Percentiles rank a stretch among this genome's conserved stretches.
Evolutionary conservation across 2,888 invertebrate genomes (phyloP).

Genomic region (Caenorhabditis sp.): DNA sequence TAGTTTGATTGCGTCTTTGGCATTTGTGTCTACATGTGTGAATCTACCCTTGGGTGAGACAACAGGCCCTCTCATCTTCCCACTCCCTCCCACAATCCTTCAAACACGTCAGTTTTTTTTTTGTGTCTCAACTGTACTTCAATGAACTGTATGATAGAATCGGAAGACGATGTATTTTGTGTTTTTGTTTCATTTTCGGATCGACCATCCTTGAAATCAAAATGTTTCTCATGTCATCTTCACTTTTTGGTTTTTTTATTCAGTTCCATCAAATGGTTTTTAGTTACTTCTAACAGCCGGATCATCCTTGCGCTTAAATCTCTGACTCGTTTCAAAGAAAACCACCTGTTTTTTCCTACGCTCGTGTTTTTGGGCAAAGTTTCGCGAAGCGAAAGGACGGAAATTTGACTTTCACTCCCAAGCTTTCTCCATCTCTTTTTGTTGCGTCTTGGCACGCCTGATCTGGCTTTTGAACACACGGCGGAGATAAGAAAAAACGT

Average conservation of each 20-base stretch:
- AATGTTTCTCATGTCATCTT: neutral
- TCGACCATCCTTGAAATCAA: neutral
- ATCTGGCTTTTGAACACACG: conserved; percentile 57
- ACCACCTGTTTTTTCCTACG: neutral
- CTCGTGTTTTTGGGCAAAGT: conserved; percentile 33
- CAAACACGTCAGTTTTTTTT: conserved; percentile 45
- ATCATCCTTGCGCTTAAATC: conserved; percentile 44
- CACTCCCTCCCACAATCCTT: conserved; percentile 19
- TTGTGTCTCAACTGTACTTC: conserved; percentile 44
- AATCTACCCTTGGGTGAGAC: conserved; percentile 53
- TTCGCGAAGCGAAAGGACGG: conserved; percentile 46
- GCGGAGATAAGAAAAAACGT: conserved; percentile 42
- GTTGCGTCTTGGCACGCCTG: conserved; percentile 60
- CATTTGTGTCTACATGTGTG: conserved; percentile 55
- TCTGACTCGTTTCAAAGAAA: conserved; percentile 34
- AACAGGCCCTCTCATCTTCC: conserved; percentile 48
- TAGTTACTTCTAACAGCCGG: conserved; percentile 16
- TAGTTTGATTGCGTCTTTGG: conserved; percentile 63
- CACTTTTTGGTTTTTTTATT: neutral
- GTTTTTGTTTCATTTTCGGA: neutral
- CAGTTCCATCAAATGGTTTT: neutral
- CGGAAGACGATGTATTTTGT: conserved; percentile 4
- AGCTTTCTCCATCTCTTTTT: conserved; percentile 50
- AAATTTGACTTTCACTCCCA: conserved; percentile 55
- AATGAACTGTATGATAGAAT: conserved; percentile 11